Base-by-base conservation (phyloP, 1,140 invertebrate species). In the Drosophila sucinea region DNA sequence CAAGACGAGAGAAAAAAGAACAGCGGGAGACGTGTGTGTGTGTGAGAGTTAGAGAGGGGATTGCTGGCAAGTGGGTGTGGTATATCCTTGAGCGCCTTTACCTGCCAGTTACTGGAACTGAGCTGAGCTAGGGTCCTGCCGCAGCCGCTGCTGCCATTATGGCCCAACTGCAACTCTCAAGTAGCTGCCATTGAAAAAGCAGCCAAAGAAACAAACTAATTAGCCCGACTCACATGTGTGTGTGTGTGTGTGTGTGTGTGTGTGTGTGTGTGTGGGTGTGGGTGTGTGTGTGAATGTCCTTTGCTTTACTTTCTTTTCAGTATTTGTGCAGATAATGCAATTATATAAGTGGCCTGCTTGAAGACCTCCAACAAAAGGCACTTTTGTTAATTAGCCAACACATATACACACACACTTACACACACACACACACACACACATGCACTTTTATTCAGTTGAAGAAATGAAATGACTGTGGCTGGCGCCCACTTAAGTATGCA, bases 321-420 rank as follows among this genome's bases (percentile, higher is more conserved):
- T 84, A 80, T 84, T 84, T 84, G 81, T 75, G 79, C 75, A 85
- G 83, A 86, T 87, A 87, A 87, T 87, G 84, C 84, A 87, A 84
- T 87, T 87, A 89, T 84, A 89, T 75, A 89, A 87, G 84, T 84
- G 81, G 65, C 81, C 71, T 81, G 79, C 73, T 78, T 78, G 57
- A 77, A 79, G 66, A 73, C 73, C 73, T 76, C 73, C 57, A 70
- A 84, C 81, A 85, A 82, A 79, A 80, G 73, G 62, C 83, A 89
- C 84, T 89, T 80, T 80, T 77, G 84, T 75, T 89, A 87, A 87
- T 87, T 87, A 87, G 84, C 79, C 65, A 73, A 70, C 77, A 70
- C 64, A 79, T 51, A 55, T 30, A 23, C 8, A 27, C 17, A 29
- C 58, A 47, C 40, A 57, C 38, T 47, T 38, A 56, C 55, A 33